Evolutionary conservation across 2,113 vertebrate genomes (phyloP), one percentile per base, ranked within the genome.

Genomic region (Loxodonta africana): DNA sequence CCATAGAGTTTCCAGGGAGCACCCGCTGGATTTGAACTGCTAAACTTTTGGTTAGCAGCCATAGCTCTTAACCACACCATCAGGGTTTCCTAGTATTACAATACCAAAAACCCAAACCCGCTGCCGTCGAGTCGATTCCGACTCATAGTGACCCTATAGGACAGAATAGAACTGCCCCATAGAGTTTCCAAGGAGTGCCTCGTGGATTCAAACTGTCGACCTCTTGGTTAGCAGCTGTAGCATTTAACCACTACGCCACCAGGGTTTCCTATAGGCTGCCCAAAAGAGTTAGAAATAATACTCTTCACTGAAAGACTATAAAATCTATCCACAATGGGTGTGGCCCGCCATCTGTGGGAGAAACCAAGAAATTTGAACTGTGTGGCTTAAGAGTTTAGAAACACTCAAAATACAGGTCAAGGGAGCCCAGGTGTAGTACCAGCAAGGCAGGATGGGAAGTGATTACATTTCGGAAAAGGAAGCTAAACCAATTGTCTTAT

Each of bases 301-400:
- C 53, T 83, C 67, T 91, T 76, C 73, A 84, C 78, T 83, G n/a
- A 62, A 20, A 95, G 48, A 77, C 67, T 51, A 5, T 71, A 76
- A 84, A 81, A 60, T 71, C 51, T 93, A 12, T 69, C 53, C 28
- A 65, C 69, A 46, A 18, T 33, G 41, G 37, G 46, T 96, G 57
- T 89, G 37, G 92, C 15, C 60, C 62, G 44, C 30, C 71, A 41
- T 57, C 88, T 60, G 2, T 90, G n/a, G 76, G 63, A 67, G 5
- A 90, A 94, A 92, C 33, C 74, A 41, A 87, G 37, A 91, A 94
- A 83, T 95, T 87, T 5, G 11, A 83, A 92, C 51, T 28, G 20
- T 84, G 51, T 69, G 44, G 12, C 81, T 95, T 28, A 81, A 81
- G 48, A 76, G 25, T 83, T 73, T 65, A 46, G 26, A 57, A 95